These are phyloP conservation scores for Cyclargus thomasi DNA, from an alignment of 1,140 invertebrate genomes.

Conservation along the genomic window DNA sequence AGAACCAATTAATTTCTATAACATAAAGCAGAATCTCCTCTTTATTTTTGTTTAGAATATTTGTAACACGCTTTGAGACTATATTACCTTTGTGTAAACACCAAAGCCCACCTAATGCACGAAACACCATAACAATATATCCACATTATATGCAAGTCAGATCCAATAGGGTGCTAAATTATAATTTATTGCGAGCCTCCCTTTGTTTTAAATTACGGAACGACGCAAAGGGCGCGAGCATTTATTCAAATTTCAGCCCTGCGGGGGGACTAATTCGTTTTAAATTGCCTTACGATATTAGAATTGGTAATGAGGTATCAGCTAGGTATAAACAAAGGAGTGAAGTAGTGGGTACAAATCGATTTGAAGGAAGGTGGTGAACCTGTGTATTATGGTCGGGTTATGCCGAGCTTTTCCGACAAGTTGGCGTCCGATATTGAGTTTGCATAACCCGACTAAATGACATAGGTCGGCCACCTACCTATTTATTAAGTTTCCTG, in stretches of 20 bases:
- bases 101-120: not conserved
- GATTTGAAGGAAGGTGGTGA: no score
- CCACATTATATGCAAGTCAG: slow-evolving; percentile 16
- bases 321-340: slow-evolving; percentile 53
- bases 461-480: no score
- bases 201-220: slow-evolving; percentile 63
- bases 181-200: slow-evolving; percentile 63
- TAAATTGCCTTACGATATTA: slow-evolving; percentile 73
- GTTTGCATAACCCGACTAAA: no score
- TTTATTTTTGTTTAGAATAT: no score
- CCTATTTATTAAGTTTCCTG: no score
- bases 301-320: slow-evolving; percentile 46
- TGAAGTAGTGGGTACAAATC: slow-evolving; percentile 35
- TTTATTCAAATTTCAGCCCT: slow-evolving; percentile 65
- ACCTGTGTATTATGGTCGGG: no score
- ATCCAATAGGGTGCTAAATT: slow-evolving; percentile 49
- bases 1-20: no score
- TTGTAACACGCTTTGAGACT: no score
- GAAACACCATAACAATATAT: not conserved
- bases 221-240: slow-evolving; percentile 52
- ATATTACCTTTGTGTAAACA: not conserved
- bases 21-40: no score
- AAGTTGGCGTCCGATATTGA: no score
- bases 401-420: no score
- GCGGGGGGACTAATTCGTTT: slow-evolving; percentile 70